A percentile compares a stretch with the other conserved stretches of the same genome.
These are phyloP conservation scores for Apostichopus parvimensis DNA, from an alignment of 35 echinoderm and acorn worm species.

Conservation along the genomic window DNA sequence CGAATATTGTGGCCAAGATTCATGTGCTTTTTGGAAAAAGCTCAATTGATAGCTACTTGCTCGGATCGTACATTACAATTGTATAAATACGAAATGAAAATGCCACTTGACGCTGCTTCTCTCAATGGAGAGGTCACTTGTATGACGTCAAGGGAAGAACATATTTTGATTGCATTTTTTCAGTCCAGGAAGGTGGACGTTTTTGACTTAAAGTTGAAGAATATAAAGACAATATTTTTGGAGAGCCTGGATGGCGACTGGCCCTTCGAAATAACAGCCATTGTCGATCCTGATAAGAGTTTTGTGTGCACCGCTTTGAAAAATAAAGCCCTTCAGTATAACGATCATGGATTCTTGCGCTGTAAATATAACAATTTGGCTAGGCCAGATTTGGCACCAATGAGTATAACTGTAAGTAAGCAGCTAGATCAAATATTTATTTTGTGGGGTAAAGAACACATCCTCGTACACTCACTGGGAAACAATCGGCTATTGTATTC, in stretches of 20 bases:
- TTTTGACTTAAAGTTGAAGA: neutral
- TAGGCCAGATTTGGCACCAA: neutral
- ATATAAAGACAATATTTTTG: neutral
- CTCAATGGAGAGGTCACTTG: neutral
- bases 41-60: neutral
- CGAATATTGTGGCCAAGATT: no score
- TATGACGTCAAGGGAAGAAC: neutral
- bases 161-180: neutral
- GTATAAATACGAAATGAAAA: neutral
- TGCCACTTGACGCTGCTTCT: neutral
- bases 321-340: conserved; percentile 1
- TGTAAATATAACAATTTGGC: neutral
- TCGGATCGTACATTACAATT: neutral
- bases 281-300: neutral
- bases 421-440: neutral
- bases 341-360: neutral
- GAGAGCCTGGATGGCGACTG: neutral
- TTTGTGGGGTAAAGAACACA: neutral
- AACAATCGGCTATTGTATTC: neutral
- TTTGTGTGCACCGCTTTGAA: neutral
- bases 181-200: neutral
- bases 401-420: neutral
- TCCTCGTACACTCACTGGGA: neutral
- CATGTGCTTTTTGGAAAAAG: neutral
- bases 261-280: neutral